Evolutionary conservation across 2,113 vertebrate genomes (phyloP), one percentile per base, ranked within the genome.

Genomic region (Thunnus thynnus): DNA sequence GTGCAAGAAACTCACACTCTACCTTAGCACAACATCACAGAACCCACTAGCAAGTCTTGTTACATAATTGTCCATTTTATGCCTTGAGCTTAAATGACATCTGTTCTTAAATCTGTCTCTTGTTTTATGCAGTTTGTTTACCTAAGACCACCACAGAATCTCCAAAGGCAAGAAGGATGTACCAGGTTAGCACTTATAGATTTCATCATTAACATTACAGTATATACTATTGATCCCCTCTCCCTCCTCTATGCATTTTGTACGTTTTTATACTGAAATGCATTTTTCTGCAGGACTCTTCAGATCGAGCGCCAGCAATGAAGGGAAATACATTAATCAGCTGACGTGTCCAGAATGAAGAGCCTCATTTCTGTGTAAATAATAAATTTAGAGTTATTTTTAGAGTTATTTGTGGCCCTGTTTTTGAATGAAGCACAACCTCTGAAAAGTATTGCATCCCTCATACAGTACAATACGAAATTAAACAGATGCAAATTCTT

Each of bases 101-200:
- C 12, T 0, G 9, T 32, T 71, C 20, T 63, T 17, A 72, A 56
- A 77, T 80, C 25, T 63, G 48, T 47, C 14, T 32, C 36, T 47
- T 65, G 12, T 78, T 76, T 22, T 77, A 17, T 83, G 72, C 91
- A 95, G 95, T 93, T 92, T 96, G 89, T 96, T 95, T 82, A 95
- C 94, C 83, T 95, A 93, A 94, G 61, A 72, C 63, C 67, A 25
- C 47, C 47, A 55, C 27, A 22, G 63, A 78, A 61, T 66, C 78
- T 86, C 77, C 69, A 84, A 72, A 83, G 62, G 54, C 75, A 71
- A 58, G 83, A 89, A 67, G 69, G 68, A 82, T 87, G 77, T 78
- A 81, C 69, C 64, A 77, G 79, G 92, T 91, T 79, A 87, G 68
- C 14, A 4, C 6, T 66, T 22, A 36, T 8, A 30, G 13, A 75